Base-by-base conservation (phyloP, 2,797 vertebrate genomes). In the Amblyopsis hoosieri region DNA sequence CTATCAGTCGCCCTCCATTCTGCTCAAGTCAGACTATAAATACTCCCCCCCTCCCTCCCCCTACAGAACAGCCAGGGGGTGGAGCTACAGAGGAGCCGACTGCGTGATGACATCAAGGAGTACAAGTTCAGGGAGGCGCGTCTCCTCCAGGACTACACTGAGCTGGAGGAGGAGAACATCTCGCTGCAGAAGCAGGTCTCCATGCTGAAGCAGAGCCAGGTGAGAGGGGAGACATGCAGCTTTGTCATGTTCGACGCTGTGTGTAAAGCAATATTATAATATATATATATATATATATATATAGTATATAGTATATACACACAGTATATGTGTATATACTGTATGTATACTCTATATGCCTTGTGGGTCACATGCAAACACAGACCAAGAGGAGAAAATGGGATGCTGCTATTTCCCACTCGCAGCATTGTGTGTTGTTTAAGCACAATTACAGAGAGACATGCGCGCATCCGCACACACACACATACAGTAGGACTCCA, bases 131-230 rank as follows among this genome's bases (percentile, higher is more conserved):
- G 94, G 55, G 97, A 99, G 88, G 91, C 95, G 0, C 95, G 97
- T 50, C 90, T 98, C 76, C 92, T 99, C 75, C 97, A 99, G 90
- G 97, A 99, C 91, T 99, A 96, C 85, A 96, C 94, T 0, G 97
- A 99, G 83, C 92, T 99, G 57, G 97, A 99, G 82, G 97, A 99
- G 83, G 97, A 99, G 89, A 99, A 99, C 90, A 99, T 99, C 87
- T 94, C 94, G 12, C 91, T 99, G 67, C 97, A 99, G 93, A 99
- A 99, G 82, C 96, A 99, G 78, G 97, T 99, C 48, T 98, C 95
- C 48, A 71, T 94, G 73, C 93, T 99, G 69, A 96, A 96, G 65
- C 96, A 99, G 90, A 96, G 94, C 82, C 97, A 99, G 95, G 97
- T 94, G 78, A 86, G 89, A 57, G 54, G 0, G 4, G 12, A 68